Base-by-base conservation (phyloP, 1,140 invertebrate genomes). In the Stegodyphus mimosarum region DNA sequence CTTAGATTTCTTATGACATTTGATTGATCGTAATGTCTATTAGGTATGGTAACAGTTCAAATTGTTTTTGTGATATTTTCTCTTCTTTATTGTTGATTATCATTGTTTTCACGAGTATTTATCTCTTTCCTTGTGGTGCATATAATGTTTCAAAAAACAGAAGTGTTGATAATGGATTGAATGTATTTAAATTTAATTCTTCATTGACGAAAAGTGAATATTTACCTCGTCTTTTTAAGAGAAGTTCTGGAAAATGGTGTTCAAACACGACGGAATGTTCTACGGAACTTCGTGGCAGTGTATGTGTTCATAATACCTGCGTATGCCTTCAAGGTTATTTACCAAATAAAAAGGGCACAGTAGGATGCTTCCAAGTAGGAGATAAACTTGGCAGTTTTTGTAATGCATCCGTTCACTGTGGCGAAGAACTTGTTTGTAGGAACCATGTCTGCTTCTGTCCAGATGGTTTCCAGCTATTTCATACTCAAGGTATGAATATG, bases 271-370 rank as follows among this genome's bases (percentile, higher is more conserved):
- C 70, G 4, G 81, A 84, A 33, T 84, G 81, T 53, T 48, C 52
- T 7, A 69, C 81, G 48, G 81, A 84, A 15, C 33, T 84, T 13
- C 72, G 48, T 51, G 81, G 81, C 2, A 84, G 81, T 60, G 51
- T 75, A 13, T 84, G 81, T 17, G 17, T 84, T 15, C 72, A 84
- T n/a, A 76, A 84, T 69, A 75, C 72, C 6, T 84, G 81, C n/a
- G 73, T 84, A 7, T 84, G 81, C 55, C 81, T 73, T 53, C 81
- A 84, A 70, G 81, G 81, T 6, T 75, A 55, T 81, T 66, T 81
- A 7, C 79, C 79, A 13, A 55, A 48, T 18, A 73, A 81, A n/a
- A 71, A 81, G 48, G 79, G 79, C n/a, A 18, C n/a, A 7, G 64
- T 81, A 49, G 81, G 81, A 15, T 84, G 81, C 15, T 84, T 84